Base-by-base conservation (phyloP, 2,888 invertebrate species). In the Microdon myrmicae region DNA sequence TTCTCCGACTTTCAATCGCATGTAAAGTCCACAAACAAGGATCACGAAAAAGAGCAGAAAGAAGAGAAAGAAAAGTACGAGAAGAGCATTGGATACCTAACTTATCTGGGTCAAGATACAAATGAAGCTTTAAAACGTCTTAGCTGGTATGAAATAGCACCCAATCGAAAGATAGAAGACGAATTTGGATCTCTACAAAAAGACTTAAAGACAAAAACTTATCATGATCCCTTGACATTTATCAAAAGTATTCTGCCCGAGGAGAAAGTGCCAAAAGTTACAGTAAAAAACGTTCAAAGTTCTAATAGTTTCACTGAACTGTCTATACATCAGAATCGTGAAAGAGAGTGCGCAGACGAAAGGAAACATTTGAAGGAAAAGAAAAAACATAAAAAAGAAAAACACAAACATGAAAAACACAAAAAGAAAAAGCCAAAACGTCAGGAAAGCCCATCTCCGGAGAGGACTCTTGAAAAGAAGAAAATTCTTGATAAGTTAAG, bases 21-120 rank as follows among this genome's bases (percentile, higher is more conserved):
- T 2, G 81, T 82, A 23, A 82, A 84, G 32, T 84, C 83, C 68
- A 85, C 85, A 1, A 97, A 98, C 75, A 87, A 85, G 71, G 96
- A 96, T 43, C 90, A 94, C 78, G 94, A 94, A 71, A 86, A 86
- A 64, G 98, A 98, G 74, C 85, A 90, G 68, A 94, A 92, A 77
- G 89, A 90, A 47, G 96, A 96, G 75, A 88, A 90, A 75, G 96
- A 98, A 78, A 94, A 95, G 71, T 96, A 96, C 83, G 98, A 99
- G 77, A 97, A 96, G 75, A 92, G 94, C 81, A 94, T 99, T 74
- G 98, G 99, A 0, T 92, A 96, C 72, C 83, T 98, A 25, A 96
- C 95, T 3, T 97, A 96, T 81, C 83, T 98, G 45, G 98, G 96
- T 0, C 96, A 98, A 80, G 92, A 93, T 73, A 90, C 92, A 22